These are phyloP conservation scores for Polyommatus iphigenia DNA, from an alignment of 2,888 invertebrate species.

Conservation along the genomic window DNA sequence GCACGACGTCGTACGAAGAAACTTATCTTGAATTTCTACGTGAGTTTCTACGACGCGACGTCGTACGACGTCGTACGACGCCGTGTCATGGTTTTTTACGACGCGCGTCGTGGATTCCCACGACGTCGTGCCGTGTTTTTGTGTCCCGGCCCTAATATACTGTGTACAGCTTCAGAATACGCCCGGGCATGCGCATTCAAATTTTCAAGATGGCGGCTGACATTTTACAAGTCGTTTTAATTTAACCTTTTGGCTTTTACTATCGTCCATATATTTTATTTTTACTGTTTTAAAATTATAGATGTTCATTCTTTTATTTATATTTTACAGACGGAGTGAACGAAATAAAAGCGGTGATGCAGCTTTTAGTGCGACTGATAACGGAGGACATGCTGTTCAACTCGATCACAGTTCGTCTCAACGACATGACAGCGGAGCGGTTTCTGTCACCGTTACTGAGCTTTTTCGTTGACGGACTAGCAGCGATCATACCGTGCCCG, in stretches of 20 bases:
- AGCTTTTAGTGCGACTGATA: slow-evolving; percentile 92
- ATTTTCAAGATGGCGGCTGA: neutral
- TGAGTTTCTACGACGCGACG: too few relatives aligned
- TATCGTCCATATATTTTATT: neutral
- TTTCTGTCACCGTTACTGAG: slow-evolving; percentile 93
- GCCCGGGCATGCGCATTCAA: neutral
- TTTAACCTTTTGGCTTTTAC: neutral
- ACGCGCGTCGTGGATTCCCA: too few relatives aligned
- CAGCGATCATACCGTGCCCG: slow-evolving; percentile 94
- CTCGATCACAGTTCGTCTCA: slow-evolving; percentile 94
- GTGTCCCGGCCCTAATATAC: too few relatives aligned
- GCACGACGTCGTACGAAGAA: too few relatives aligned
- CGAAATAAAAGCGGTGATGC: slow-evolving; percentile 95
- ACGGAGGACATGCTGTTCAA: slow-evolving; percentile 97
- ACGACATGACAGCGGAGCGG: slow-evolving; percentile 95
- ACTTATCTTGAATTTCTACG: too few relatives aligned
- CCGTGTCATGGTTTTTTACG: too few relatives aligned
- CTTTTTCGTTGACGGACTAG: slow-evolving; percentile 94
- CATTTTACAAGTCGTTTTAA: neutral
- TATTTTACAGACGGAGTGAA: slow-evolving; percentile 89
- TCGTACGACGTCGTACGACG: too few relatives aligned
- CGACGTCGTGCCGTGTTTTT: too few relatives aligned
- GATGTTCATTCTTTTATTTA: neutral
- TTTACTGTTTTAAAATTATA: neutral
- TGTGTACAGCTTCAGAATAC: too few relatives aligned